Base-by-base conservation (phyloP, 2,797 vertebrate genomes). In the Melanotaenia maccullochi region DNA sequence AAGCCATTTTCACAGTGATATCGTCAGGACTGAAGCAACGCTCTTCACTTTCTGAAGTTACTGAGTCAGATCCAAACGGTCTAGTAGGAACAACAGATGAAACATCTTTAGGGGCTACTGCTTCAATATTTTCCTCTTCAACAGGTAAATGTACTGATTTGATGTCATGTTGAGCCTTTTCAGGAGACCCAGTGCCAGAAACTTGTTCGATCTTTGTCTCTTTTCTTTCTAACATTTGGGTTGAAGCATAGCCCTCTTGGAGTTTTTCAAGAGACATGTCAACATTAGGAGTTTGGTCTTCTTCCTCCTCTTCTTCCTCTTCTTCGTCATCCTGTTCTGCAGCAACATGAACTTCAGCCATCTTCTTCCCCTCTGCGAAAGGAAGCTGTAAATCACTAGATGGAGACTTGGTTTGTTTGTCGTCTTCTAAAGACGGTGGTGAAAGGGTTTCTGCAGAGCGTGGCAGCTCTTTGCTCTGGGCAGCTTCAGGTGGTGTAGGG, bases 1-100 rank as follows among this genome's bases (percentile, higher is more conserved):
- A 98, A 28, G 97, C 96, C 97, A 99, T 96, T 93, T 98, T 99
- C 67, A 99, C 96, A 8, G 98, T 99, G 89, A 97, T 96, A 6
- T 99, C 97, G 20, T 99, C 97, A 0, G 98, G 97, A 84, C 97
- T 99, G 81, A 95, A 93, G 90, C 97, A 99, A 56, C 97, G 94
- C 14, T 98, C 98, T 61, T 99, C 97, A 1, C 89, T 92, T 69
- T 99, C 97, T 60, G 93, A 95, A 47, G 93, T 92, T 58, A 90
- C 70, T 0, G 95, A 91, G 69, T 97, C 96, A 52, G 90, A 89
- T 74, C 92, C 86, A 30, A 92, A 87, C 58, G 87, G 82, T 88
- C 91, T 86, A 13, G 83, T 79, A 47, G 92, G 84, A 51, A 89
- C 84, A 20, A 87, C 92, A 11, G 83, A 80, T 13, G 60, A 85